Evolutionary conservation across 2,113 vertebrate genomes (phyloP).

Genomic region (Oreochromis spilurus): DNA sequence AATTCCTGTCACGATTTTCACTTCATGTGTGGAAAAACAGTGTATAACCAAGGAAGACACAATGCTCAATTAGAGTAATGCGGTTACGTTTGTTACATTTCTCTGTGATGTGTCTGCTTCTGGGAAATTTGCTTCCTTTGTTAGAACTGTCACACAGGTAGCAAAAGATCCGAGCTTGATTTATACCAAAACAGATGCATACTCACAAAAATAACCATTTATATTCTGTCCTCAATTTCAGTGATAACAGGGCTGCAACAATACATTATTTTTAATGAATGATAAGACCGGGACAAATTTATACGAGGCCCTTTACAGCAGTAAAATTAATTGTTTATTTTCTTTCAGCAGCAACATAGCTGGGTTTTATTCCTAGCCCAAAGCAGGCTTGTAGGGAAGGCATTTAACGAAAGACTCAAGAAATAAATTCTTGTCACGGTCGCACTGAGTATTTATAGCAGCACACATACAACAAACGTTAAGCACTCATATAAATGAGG

Average conservation of each 20-base stretch:
- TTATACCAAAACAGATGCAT: not conserved
- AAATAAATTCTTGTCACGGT: not conserved
- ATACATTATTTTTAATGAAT: not conserved
- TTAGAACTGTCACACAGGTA: not conserved
- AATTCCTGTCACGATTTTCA: not conserved
- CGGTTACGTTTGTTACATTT: accelerated
- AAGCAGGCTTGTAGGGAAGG: not conserved
- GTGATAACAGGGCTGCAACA: not conserved
- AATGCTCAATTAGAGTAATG: not conserved
- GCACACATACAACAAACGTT: not conserved
- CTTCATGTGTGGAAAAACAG: not conserved
- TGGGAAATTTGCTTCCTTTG: not conserved
- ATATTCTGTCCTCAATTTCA: not conserved
- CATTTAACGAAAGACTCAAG: not conserved
- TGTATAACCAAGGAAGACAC: not conserved
- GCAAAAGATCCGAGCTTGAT: not conserved
- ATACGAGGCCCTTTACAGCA: not conserved
- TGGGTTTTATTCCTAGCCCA: not conserved
- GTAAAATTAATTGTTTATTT: not conserved
- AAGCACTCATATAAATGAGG: not conserved
- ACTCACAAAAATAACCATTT: not conserved
- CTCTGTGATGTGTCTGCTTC: not conserved
- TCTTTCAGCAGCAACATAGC: not conserved
- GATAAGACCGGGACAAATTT: not conserved
- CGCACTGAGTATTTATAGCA: not conserved